These are phyloP conservation scores for Pandemis cinnamomeana DNA, from an alignment of 2,888 invertebrate genomes.

Conservation along the genomic window DNA sequence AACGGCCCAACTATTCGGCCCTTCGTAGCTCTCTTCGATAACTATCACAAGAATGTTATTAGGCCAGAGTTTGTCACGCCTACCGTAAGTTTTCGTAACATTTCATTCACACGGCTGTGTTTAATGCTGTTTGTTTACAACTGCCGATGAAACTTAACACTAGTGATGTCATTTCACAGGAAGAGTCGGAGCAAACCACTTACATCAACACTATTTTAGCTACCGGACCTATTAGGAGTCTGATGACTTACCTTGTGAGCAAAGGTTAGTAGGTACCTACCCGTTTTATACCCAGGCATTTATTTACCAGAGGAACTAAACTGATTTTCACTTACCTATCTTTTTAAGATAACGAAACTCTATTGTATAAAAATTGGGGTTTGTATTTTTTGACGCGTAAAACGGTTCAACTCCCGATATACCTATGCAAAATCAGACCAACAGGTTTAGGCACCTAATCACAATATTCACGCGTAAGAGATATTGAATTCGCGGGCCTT, in stretches of 20 bases:
- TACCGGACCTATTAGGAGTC: constrained; percentile 88
- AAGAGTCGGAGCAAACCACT: constrained; percentile 87
- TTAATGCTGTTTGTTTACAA: constrained; percentile 14
- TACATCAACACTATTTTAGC: constrained; percentile 88
- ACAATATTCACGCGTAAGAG: too few species aligned
- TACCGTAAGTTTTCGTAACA: constrained; percentile 63
- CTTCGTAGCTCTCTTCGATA: constrained; percentile 89
- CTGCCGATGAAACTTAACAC: constrained; percentile 53
- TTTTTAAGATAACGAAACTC: too few species aligned
- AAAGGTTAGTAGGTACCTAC: constrained; percentile 72
- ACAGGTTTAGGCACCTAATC: too few species aligned
- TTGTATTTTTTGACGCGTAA: too few species aligned
- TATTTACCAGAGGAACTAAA: neutral
- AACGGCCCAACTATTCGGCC: constrained; percentile 88
- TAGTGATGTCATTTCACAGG: constrained; percentile 77
- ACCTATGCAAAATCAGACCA: too few species aligned
- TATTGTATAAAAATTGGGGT: too few species aligned
- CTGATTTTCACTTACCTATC: neutral
- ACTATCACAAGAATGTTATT: constrained; percentile 89
- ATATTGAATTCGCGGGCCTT: too few species aligned
- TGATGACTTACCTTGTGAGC: constrained; percentile 86
- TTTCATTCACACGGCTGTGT: constrained; percentile 3
- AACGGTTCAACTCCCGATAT: too few species aligned
- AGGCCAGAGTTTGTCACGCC: constrained; percentile 87
- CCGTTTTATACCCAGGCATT: neutral